Conservation (phyloP, 1,140 invertebrate genomes). For the Scaptomyza hsui region DNA sequence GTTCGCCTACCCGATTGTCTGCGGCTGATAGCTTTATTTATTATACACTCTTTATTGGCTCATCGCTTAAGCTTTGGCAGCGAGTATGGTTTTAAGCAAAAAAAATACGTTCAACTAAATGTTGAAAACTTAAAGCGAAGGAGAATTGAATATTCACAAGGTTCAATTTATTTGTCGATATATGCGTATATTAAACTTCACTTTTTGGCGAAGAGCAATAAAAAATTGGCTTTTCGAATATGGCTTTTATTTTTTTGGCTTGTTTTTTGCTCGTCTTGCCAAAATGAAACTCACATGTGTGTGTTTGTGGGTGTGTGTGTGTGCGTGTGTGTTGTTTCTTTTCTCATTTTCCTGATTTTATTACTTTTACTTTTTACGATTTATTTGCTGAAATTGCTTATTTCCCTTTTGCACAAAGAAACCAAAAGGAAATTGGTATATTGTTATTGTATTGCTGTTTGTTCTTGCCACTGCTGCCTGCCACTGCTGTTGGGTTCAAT, state of each 20-base stretch:
- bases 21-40: slow-evolving; percentile 61
- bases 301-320: slow-evolving; percentile 27
- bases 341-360: slow-evolving; percentile 81
- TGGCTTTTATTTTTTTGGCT: slow-evolving; percentile 14
- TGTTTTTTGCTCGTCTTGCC: slow-evolving; percentile 15
- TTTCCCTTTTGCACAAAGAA: slow-evolving; percentile 61
- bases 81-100: neutral
- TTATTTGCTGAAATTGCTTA: slow-evolving; percentile 82
- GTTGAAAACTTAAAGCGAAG: neutral
- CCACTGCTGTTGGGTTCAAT: slow-evolving; percentile 13
- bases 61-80: neutral
- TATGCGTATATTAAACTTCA: slow-evolving; percentile 30
- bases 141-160: slow-evolving; percentile 35
- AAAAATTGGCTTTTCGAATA: slow-evolving; percentile 33
- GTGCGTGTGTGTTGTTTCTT: slow-evolving; percentile 55
- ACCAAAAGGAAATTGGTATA: slow-evolving; percentile 54
- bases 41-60: slow-evolving; percentile 11
- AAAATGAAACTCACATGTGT: slow-evolving; percentile 12
- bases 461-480: slow-evolving; percentile 31
- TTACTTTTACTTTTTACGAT: slow-evolving; percentile 82
- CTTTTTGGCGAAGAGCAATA: slow-evolving; percentile 29
- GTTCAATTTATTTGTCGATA: slow-evolving; percentile 34
- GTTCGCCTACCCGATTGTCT: slow-evolving; percentile 44
- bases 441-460: slow-evolving; percentile 43
- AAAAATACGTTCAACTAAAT: no score